Evolutionary conservation across 2,113 vertebrate genomes (phyloP), one percentile per base, ranked within the genome.

Genomic region (Speoplatyrhinus poulsoni): DNA sequence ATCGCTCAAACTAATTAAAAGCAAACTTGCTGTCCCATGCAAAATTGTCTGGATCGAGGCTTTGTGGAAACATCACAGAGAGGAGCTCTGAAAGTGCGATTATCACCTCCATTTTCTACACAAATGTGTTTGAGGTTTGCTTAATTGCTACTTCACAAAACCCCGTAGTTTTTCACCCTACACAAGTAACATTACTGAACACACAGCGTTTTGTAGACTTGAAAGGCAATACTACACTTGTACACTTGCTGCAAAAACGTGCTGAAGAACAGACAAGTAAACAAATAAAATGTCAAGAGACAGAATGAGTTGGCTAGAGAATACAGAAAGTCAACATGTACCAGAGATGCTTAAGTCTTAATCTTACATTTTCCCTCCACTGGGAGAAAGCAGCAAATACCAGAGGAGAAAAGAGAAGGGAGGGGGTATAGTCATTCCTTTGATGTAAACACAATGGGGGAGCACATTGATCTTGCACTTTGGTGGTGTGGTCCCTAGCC

Each of bases 331-430:
- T 86, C 75, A 89, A 82, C 80, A 86, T 88, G 85, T 86, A 89
- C 83, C 85, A 84, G 85, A 81, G 84, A 76, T 82, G 84, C 86
- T 89, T 75, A 82, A 86, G 88, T 86, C 85, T 87, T 76, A 76
- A 84, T 90, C 88, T 90, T 90, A 90, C 88, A 91, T 91, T 89
- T 88, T 91, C 89, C 86, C 89, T 91, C 88, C 89, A 91, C 89
- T 90, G 88, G 88, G 85, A 89, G 88, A 87, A 88, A 87, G 87
- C 88, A 87, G 83, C 19, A 19, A 57, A 57, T 87, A 87, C 73
- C 86, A 85, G 87, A 79, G 86, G 82, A 87, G 84, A 85, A 80
- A 54, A 13, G 81, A 89, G 78, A 87, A 80, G 80, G 88, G 82
- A 88, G 53, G 46, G n/a, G 36, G 67, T 77, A 82, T 77, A 82